Evolutionary conservation across 1,140 invertebrate species (phyloP), one percentile per base, ranked within the genome.

Genomic region (Pseudomyrmex cubaensis): DNA sequence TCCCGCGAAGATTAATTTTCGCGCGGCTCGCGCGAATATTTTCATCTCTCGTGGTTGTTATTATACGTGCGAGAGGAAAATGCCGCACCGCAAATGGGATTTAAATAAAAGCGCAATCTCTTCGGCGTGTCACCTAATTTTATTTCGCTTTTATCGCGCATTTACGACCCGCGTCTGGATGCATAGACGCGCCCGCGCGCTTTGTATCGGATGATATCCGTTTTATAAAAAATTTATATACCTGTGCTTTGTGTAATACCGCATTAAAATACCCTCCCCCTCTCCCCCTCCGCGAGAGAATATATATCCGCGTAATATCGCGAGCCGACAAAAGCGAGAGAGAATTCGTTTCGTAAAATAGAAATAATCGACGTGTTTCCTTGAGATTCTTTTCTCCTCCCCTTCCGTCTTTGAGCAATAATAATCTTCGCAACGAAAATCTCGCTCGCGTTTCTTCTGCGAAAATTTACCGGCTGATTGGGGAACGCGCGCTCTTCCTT

Each of bases 101-200:
- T 80, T 80, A 59, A 80, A 80, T 80, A 80, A 80, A 80, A 80
- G 35, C 64, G 76, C 76, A 80, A 80, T 80, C 66, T 78, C 70
- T 66, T 35, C 35, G 5, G 35, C 76, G 66, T 59, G 76, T 15
- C 22, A 54, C 44, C 44, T 59, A 52, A 80, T 80, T 35, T 7
- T 80, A 80, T 80, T 80, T 48, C 66, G 54, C 76, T 80, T 57
- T 48, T 70, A 35, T 35, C 5, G 56, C 44, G 57, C 76, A 13
- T 70, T 50, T 35, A n/a, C 8, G 50, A n/a, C 5, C 73, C n/a
- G 48, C 2, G 15, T 35, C 25, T 25, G 25, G 25, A 2, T 25
- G 44, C n/a, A n/a, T 17, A 10, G 35, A 15, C 44, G 70, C 59
- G 12, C 22, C 4, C 4, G 35, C 35, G 35, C 35, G 4, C 35